These are phyloP conservation scores for Grammomys surdaster DNA, from an alignment of 2,113 vertebrate genomes.

Conservation along the genomic window DNA sequence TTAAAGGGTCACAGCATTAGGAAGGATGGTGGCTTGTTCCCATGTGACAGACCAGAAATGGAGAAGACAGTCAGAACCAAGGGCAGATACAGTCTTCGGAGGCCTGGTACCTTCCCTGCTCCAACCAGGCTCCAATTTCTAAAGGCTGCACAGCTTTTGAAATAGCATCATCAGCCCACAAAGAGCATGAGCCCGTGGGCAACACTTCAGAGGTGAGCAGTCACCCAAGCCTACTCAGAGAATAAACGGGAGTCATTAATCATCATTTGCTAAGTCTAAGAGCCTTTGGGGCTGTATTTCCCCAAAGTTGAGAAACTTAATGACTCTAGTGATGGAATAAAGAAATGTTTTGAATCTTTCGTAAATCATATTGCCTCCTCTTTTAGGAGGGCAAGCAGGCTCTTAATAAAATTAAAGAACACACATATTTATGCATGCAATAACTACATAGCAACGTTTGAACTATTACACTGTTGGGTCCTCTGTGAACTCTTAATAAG, in stretches of 20 bases:
- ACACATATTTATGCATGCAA: background rate
- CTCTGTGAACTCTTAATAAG: background rate
- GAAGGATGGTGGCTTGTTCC: background rate
- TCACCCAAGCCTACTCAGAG: background rate
- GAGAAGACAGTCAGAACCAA: background rate
- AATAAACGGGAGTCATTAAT: slow-evolving; percentile 23
- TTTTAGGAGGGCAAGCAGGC: background rate
- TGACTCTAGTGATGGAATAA: slow-evolving; percentile 18
- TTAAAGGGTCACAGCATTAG: background rate
- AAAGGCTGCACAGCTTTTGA: background rate
- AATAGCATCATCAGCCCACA: background rate
- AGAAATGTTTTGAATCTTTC: slow-evolving; percentile 24
- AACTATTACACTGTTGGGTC: background rate
- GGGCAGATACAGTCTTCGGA: background rate
- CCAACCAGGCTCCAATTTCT: background rate
- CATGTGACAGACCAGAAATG: background rate
- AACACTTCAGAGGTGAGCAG: background rate
- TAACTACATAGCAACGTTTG: background rate
- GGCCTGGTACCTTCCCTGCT: background rate
- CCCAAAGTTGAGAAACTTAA: slow-evolving; percentile 35
- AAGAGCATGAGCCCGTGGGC: background rate
- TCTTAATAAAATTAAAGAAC: slow-evolving; percentile 63
- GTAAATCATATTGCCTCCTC: background rate
- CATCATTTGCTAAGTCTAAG: background rate
- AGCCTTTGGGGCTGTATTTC: slow-evolving; percentile 20